Evolutionary conservation across 1,140 invertebrate genomes (phyloP), one percentile per base, ranked within the genome.

Genomic region (Apis laboriosa): DNA sequence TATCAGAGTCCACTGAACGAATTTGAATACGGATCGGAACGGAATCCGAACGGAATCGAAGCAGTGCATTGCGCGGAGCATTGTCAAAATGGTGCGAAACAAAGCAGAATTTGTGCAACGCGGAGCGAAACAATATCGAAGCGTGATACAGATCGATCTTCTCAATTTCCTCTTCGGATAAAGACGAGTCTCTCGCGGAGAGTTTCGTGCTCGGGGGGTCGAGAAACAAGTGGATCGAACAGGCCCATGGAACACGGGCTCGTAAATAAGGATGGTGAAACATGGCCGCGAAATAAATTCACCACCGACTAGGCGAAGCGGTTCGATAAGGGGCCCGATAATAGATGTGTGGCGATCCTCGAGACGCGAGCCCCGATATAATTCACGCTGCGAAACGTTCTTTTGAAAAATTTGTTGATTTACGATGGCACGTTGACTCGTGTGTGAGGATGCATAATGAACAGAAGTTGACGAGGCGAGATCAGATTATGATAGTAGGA

Each of bases 211-310:
- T 76, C 17, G 21, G 72, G 66, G 70, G 75, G 76, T 84, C 86
- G 74, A 61, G 83, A 82, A 85, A 87, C 87, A 88, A 88, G 87
- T 88, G 80, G 84, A 88, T 88, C 80, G 78, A 82, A 88, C 68
- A 51, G 75, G 75, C 19, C 64, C 7, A 1, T 4, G 43, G 5
- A 73, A 74, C 72, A 71, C 64, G 58, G 73, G 19, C 49, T 71
- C 80, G 80, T 83, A 83, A 77, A 83, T 83, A 83, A 81, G 56
- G 24, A 64, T 64, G 61, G n/a, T 17, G 53, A 61, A 72, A 80
- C 24, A n/a, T 43, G 60, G 71, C 70, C 49, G 78, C 71, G 75
- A 82, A 70, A 82, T 82, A 82, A 82, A 77, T 82, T 82, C 58
- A 76, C 19, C 51, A 66, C 13, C 43, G 78, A 13, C 64, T 82